These are phyloP conservation scores for Anas georgica DNA, from an alignment of 2,797 vertebrate species.

Conservation along the genomic window DNA sequence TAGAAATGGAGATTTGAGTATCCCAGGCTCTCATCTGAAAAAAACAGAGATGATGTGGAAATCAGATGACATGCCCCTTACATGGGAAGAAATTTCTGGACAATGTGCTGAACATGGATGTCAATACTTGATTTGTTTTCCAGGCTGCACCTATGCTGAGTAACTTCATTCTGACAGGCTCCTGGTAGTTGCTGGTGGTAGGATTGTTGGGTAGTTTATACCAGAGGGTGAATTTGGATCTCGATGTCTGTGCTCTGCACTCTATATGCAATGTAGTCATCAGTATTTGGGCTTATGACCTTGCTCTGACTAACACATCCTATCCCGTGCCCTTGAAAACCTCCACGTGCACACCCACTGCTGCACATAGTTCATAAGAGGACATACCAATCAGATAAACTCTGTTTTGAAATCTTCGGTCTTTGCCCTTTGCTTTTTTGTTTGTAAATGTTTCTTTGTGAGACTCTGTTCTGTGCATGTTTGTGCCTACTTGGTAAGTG, in stretches of 20 bases:
- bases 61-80: accelerated
- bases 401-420: neutral
- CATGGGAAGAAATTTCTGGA: neutral
- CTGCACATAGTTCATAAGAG: neutral
- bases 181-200: neutral
- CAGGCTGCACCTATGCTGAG: neutral
- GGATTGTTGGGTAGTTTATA: neutral
- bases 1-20: neutral
- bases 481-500: neutral
- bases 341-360: neutral
- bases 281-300: neutral
- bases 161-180: neutral
- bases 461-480: neutral
- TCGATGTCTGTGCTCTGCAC: neutral
- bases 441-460: neutral
- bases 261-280: neutral
- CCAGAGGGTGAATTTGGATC: neutral
- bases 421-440: slow-evolving; percentile 43
- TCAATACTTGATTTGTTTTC: neutral
- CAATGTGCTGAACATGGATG: neutral
- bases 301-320: neutral
- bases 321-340: neutral
- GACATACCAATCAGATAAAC: neutral
- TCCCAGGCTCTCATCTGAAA: neutral
- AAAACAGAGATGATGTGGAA: neutral